phyloP scores from a whole-genome alignment of 1,140 invertebrate genomes.

The Procambarus clarkii region DNA sequence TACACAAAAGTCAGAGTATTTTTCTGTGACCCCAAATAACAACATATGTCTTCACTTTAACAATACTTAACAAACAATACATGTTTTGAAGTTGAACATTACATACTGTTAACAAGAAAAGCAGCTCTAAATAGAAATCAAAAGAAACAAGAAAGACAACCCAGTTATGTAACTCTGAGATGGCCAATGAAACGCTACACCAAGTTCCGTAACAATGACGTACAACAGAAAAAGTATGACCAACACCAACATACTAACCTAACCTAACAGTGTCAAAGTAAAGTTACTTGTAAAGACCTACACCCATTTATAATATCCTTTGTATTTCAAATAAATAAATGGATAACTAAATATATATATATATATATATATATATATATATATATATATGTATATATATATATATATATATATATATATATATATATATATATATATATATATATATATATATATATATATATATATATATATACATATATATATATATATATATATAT shows the following conservation, averaged over 20 bases:
- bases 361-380: neutral
- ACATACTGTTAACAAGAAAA: neutral
- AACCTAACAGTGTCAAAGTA: neutral
- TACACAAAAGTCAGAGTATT: neutral
- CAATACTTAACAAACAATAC: neutral
- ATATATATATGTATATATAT: neutral
- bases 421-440: slow-evolving; percentile 5
- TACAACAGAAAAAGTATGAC: neutral
- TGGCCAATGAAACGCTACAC: neutral
- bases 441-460: neutral
- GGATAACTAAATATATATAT: neutral
- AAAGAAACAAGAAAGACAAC: too few species aligned
- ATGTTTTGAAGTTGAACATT: neutral
- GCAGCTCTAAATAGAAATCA: neutral
- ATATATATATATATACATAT: neutral
- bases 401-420: slow-evolving; percentile 14
- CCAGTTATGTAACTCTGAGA: neutral
- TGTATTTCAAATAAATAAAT: neutral
- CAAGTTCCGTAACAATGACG: neutral
- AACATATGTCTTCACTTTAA: neutral
- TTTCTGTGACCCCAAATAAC: neutral
- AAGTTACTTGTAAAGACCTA: neutral
- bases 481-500: too few species aligned
- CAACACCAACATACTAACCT: neutral
- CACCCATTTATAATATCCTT: neutral